phyloP scores from a whole-genome alignment of 2,113 vertebrate species.

The Bagarius yarrelli region DNA sequence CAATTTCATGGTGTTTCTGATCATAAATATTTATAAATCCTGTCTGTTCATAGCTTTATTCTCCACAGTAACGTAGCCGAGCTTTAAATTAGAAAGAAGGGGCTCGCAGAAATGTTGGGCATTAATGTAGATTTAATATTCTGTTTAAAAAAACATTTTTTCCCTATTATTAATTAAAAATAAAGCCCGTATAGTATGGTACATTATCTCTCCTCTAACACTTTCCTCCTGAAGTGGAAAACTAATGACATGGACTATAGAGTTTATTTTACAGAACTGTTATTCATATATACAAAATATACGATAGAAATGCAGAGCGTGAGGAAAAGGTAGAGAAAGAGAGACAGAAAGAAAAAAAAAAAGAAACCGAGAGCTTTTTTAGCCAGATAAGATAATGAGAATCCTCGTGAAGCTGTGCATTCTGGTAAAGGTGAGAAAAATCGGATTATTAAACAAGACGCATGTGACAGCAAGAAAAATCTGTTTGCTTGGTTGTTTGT shows the following conservation, averaged over 20 bases:
- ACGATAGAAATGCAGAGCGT: neutral
- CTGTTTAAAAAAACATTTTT: constrained; percentile 87
- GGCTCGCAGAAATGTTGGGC: constrained; percentile 77
- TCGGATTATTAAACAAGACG: constrained; percentile 96
- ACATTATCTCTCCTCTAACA: constrained; percentile 99
- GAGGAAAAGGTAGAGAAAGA: neutral
- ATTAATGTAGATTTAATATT: constrained; percentile 98
- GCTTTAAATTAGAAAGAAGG: constrained; percentile 70
- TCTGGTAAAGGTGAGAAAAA: constrained; percentile 85
- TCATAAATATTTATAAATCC: constrained; percentile 57
- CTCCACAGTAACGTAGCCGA: constrained; percentile 67
- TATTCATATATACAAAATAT: constrained; percentile 85
- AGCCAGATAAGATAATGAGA: constrained; percentile 97
- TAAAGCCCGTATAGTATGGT: constrained; percentile 98
- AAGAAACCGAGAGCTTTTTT: constrained; percentile 69
- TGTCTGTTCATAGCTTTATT: constrained; percentile 46
- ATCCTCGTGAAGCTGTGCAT: constrained; percentile 75
- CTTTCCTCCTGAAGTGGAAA: constrained; percentile 99
- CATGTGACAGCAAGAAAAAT: constrained; percentile 99
- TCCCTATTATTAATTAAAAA: constrained; percentile 96
- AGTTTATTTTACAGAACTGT: constrained; percentile 90
- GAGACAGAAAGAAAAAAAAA: neutral
- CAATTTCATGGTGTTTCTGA: constrained; percentile 60
- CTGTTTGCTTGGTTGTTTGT: constrained; percentile 81
- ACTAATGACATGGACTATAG: constrained; percentile 99